Percentiles rank a stretch among this genome's conserved stretches.
Conservation (phyloP, 2,113 vertebrate species). For the Noturus placidus region DNA sequence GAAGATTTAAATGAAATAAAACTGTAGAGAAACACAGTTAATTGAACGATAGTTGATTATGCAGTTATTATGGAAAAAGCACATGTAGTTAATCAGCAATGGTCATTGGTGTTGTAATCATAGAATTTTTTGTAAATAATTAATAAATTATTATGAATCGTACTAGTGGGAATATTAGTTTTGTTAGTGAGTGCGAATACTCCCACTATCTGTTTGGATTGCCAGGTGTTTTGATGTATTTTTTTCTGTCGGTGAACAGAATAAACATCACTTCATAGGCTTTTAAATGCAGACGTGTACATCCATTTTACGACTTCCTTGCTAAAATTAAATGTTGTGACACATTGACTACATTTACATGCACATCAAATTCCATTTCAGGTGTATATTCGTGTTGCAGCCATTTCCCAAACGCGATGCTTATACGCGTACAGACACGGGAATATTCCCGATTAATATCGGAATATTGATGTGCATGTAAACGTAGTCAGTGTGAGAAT, state of each 20-base stretch:
- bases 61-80: not conserved
- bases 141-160: not conserved
- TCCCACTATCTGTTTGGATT: not conserved
- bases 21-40: not conserved
- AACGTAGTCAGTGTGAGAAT: not conserved
- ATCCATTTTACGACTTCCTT: not conserved
- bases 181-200: not conserved
- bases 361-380: too few relatives aligned
- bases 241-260: not conserved
- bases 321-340: not conserved
- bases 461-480: too few relatives aligned
- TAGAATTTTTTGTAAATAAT: not conserved
- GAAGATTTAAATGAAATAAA: not conserved
- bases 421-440: too few relatives aligned
- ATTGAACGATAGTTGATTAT: not conserved
- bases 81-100: not conserved
- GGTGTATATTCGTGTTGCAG: too few relatives aligned
- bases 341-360: too few relatives aligned
- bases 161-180: not conserved
- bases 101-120: not conserved
- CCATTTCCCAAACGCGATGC: too few relatives aligned
- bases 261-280: not conserved
- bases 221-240: not conserved
- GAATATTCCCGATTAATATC: too few relatives aligned
- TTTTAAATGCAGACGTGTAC: not conserved